Evolutionary conservation across 2,797 vertebrate genomes (phyloP), one percentile per base, ranked within the genome.

Genomic region (Helicolenus hilgendorfi): DNA sequence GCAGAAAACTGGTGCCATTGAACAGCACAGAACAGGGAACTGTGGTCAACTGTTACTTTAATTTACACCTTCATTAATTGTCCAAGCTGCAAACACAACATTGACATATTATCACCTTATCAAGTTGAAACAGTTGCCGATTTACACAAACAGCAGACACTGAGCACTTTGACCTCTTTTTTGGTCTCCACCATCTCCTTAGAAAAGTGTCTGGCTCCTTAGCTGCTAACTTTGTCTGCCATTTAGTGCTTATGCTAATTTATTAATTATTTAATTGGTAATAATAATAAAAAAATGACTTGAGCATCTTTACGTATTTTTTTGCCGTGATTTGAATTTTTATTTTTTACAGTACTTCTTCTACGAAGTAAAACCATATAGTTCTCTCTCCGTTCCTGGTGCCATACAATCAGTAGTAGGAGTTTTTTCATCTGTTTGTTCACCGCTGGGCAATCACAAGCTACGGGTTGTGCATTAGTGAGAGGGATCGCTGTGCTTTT

Each of bases 381-480:
- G 45, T 49, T 9, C 45, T 0, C 45, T 49, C 18, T 49, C 1
- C 3, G 7, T 0, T 49, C 58, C 22, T 29, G 45, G 27, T 68
- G 31, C 41, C 20, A 53, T 26, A 45, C 2, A 29, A 45, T n/a
- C 18, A 55, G 36, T 24, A 15, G 13, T 18, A 31, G 27, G 11
- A 45, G 6, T n/a, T 38, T 67, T 73, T 59, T 79, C n/a, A 73
- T 67, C 55, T 58, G 55, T 56, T 70, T 77, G 58, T 63, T 63
- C 9, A 59, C 68, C 18, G 53, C 35, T 73, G 69, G 60, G 8
- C 27, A 64, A 77, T 83, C 62, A 59, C 31, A 59, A 80, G 64
- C 69, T 89, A 49, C 45, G 55, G 31, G 13, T 36, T 80, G 62
- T 56, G 33, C 68, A 35, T 55, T 18, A 58, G 58, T 69, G 5